Percentiles rank a stretch among this genome's conserved stretches.
phyloP scores from a whole-genome alignment of 1,140 invertebrate genomes.

The Pollicipes pollicipes region DNA sequence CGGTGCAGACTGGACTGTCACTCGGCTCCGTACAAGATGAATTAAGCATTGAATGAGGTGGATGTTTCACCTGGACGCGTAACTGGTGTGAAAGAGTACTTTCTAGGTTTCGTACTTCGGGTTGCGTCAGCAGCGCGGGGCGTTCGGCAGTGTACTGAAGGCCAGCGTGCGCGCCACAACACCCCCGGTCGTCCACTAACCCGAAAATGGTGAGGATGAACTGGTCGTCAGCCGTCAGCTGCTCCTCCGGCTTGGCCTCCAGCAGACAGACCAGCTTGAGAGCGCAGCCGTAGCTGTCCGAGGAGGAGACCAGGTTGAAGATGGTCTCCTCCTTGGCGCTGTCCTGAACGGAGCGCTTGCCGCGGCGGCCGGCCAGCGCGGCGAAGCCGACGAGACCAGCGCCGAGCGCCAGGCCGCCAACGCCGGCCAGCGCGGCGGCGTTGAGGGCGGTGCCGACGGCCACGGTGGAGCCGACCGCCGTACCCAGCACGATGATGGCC shows the following conservation, averaged over 20 bases:
- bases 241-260: slow-evolving; percentile 16
- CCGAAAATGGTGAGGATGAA: slow-evolving; percentile 23
- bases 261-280: slow-evolving; percentile 22
- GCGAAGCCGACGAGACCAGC: neutral
- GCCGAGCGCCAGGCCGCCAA: neutral
- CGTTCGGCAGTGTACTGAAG: no score
- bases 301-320: slow-evolving; percentile 13
- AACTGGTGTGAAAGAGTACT: no score
- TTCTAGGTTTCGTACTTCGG: no score
- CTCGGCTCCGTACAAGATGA: no score
- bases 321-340: slow-evolving; percentile 14
- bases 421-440: neutral
- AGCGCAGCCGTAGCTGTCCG: slow-evolving; percentile 22
- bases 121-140: no score
- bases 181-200: slow-evolving; percentile 7
- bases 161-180: no score
- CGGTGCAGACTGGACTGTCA: no score
- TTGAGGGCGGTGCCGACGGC: neutral
- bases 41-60: neutral
- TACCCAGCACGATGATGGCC: neutral
- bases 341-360: slow-evolving; percentile 12
- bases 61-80: no score
- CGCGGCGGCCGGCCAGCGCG: slow-evolving; percentile 5
- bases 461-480: neutral
- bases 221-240: slow-evolving; percentile 19